A percentile compares a stretch with the other conserved stretches of the same genome.
These are phyloP conservation scores for Bombus sibiricus DNA, from an alignment of 1,140 invertebrate genomes.

Conservation along the genomic window DNA sequence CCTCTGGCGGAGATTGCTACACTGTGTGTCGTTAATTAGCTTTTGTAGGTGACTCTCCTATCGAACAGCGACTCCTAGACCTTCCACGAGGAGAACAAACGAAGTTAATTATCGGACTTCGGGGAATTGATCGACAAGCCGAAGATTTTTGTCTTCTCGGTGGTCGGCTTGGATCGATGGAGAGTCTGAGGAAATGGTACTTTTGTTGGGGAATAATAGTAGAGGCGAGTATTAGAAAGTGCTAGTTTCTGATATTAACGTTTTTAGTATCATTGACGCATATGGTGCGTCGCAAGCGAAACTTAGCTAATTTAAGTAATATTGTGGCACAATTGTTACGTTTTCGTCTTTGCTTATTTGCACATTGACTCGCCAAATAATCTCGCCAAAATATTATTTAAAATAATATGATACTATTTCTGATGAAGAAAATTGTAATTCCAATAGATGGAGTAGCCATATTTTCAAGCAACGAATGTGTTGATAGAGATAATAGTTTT, in stretches of 20 bases:
- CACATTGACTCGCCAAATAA: too few species aligned
- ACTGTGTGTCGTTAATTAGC: constrained; percentile 64
- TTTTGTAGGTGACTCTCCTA: constrained; percentile 43
- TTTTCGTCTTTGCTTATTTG: too few species aligned
- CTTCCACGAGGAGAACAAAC: constrained; percentile 42
- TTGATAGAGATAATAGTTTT: too few species aligned
- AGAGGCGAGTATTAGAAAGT: background rate
- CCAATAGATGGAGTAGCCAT: too few species aligned
- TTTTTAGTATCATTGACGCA: background rate
- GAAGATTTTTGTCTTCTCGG: background rate
- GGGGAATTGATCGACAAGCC: constrained; percentile 13
- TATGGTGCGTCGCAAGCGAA: too few species aligned
- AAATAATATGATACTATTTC: too few species aligned
- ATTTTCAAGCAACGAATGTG: too few species aligned
- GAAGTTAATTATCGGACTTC: constrained; percentile 52
- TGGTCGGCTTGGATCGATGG: background rate
- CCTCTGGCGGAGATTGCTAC: constrained; percentile 48
- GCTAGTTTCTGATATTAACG: background rate
- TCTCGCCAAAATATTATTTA: too few species aligned
- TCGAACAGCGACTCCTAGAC: constrained; percentile 20
- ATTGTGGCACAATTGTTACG: too few species aligned
- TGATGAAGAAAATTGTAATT: too few species aligned
- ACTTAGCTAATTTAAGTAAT: background rate
- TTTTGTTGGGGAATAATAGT: background rate
- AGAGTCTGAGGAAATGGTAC: background rate